These are phyloP conservation scores for Nylanderia fulva DNA, from an alignment of 1,140 invertebrate genomes.

Conservation along the genomic window DNA sequence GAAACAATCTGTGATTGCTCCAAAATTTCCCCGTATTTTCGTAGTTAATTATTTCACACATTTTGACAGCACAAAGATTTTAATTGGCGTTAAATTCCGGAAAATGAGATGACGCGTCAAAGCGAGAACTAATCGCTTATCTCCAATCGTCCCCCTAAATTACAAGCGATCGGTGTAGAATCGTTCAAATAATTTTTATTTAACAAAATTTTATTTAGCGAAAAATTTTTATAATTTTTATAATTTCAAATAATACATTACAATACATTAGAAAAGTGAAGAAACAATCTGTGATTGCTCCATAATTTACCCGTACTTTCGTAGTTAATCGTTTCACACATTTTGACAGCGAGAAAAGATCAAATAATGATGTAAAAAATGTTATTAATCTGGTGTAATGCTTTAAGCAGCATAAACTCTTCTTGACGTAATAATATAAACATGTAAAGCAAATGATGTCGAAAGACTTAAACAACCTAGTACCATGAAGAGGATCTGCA, in stretches of 20 bases:
- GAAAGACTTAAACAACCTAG: neutral
- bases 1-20: neutral
- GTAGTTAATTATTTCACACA: neutral
- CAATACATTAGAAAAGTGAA: neutral
- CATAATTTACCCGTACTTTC: no score
- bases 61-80: neutral
- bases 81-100: neutral
- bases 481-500: constrained; percentile 6
- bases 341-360: no score
- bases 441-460: constrained; percentile 2
- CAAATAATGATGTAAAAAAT: no score
- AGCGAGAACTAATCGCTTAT: neutral
- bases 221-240: neutral
- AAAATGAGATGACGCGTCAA: neutral
- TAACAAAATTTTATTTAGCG: no score
- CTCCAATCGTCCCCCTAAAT: constrained; percentile 17
- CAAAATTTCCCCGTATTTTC: no score
- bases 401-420: neutral
- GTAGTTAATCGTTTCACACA: neutral
- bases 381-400: neutral
- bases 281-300: neutral
- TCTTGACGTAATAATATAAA: neutral
- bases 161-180: constrained; percentile 27
- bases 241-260: neutral
- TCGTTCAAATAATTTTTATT: constrained; percentile 64